phyloP scores from a whole-genome alignment of 2,888 invertebrate species.

The Helleia helle region DNA sequence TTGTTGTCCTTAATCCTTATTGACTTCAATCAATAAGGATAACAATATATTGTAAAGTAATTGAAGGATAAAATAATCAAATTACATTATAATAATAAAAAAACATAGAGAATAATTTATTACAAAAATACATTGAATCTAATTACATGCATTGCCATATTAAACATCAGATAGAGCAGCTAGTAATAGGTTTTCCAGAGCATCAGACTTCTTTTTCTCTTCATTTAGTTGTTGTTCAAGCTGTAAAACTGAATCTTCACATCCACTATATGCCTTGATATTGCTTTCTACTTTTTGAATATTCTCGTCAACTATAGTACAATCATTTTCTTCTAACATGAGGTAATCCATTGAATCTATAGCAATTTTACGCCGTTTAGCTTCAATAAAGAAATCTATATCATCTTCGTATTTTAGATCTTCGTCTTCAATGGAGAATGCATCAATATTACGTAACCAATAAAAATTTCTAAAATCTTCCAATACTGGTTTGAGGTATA shows the following conservation, averaged over 20 bases:
- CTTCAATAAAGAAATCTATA: conserved; percentile 43
- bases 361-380: conserved; percentile 58
- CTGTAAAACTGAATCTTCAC: conserved; percentile 49
- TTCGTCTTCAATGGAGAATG: conserved; percentile 48
- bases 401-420: conserved; percentile 48
- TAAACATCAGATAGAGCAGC: neutral
- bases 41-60: too few relatives aligned
- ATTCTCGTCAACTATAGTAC: conserved; percentile 45
- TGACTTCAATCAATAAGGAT: too few relatives aligned
- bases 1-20: too few relatives aligned
- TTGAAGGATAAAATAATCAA: too few relatives aligned
- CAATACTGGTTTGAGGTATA: conserved; percentile 72
- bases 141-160: neutral
- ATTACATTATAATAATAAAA: conserved; percentile 3
- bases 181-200: conserved; percentile 58
- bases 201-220: conserved; percentile 54
- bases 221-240: conserved; percentile 62
- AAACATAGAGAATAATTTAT: conserved; percentile 2
- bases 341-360: conserved; percentile 48
- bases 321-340: conserved; percentile 54
- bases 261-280: conserved; percentile 43
- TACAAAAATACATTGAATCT: neutral
- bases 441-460: conserved; percentile 73
- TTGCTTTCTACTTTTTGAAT: conserved; percentile 42
- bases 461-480: conserved; percentile 65